Base-by-base conservation (phyloP, 2,888 invertebrate genomes). In the Brenthis hecate region DNA sequence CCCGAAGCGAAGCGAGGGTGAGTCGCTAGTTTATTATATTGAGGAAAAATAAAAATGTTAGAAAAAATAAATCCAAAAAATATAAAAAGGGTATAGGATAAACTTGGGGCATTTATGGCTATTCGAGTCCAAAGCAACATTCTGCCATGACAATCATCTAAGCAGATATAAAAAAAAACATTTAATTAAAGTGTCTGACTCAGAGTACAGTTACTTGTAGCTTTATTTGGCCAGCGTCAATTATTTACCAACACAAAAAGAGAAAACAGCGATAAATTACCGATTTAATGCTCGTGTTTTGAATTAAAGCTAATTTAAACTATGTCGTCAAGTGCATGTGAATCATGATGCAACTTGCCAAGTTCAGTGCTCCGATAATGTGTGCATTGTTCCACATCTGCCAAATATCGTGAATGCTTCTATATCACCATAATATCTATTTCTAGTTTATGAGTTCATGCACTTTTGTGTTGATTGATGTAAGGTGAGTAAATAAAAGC, bases 331-430 rank as follows among this genome's bases (percentile, higher is more conserved):
- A 66, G 68, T 57, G 56, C 48, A 51, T 32, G 74, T 78, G 78
- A 77, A 78, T 79, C 78, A 77, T 72, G 72, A 73, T 71, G 75
- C 74, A 73, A 66, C 32, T 56, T 83, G 85, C 85, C 86, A 88
- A 85, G 88, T 88, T 89, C 87, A 86, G 72, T 85, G 86, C 84
- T 82, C 87, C 77, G 72, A 64, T 72, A 63, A 69, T 72, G 71
- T 56, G 71, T 69, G 63, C 53, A 66, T 69, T 56, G 65, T 63
- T 68, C 36, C 36, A 56, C 54, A 60, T 68, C 58, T 72, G 75
- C 75, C 74, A 74, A 75, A 73, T 72, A 63, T 57, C 68, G 61
- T 50, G 68, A 71, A 66, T 72, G 68, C 72, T 70, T 70, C 43
- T 65, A 71, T 70, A 53, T 58, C 56, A 58, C 55, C 53, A 67